Evolutionary conservation across 2,888 invertebrate species (phyloP), one percentile per base, ranked within the genome.

Genomic region (Chirona hameri): DNA sequence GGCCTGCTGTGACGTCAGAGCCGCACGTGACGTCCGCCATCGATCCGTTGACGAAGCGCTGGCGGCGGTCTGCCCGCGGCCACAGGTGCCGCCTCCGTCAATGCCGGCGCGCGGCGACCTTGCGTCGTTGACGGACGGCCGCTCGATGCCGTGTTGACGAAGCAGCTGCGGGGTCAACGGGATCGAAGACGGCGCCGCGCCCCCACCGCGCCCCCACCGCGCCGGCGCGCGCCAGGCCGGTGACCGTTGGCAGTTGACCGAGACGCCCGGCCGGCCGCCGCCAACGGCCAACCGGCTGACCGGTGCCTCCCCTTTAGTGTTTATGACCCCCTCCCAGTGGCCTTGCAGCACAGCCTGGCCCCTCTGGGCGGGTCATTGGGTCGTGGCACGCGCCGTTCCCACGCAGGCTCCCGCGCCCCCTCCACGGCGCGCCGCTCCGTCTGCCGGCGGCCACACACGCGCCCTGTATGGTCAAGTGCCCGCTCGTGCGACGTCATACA

Each of bases 381-480:
- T 12, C 27, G 29, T 27, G 9, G 69, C 29, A 52, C 52, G 52
- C 12, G 52, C 52, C 52, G 52, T 52, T 52, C 52, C 52, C 52
- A 52, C 52, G 52, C 12, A 12, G 52, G 52, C 2, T 18, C 18
- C 52, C 52, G 15, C 52, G 15, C 52, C 52, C 52, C 52, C 52
- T 52, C 52, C 52, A 12, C 52, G 52, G 18, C 21, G n/a, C 39
- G 76, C 39, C 76, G 15, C 12, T 24, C 39, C 39, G 39, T 31
- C 76, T 14, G 76, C 31, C 72, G 29, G 72, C 12, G 12, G 12
- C 52, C 52, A 12, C 52, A 4, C 52, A 12, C 52, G 52, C 52
- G 4, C 76, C 76, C 76, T 46, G 76, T 76, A 76, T 76, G 76
- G 76, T 24, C 76, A 76, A 76, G 27, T 24, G 39, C 76, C 27